These are phyloP conservation scores for Drosophila eohydei DNA, from an alignment of 2,888 invertebrate genomes.

Conservation along the genomic window DNA sequence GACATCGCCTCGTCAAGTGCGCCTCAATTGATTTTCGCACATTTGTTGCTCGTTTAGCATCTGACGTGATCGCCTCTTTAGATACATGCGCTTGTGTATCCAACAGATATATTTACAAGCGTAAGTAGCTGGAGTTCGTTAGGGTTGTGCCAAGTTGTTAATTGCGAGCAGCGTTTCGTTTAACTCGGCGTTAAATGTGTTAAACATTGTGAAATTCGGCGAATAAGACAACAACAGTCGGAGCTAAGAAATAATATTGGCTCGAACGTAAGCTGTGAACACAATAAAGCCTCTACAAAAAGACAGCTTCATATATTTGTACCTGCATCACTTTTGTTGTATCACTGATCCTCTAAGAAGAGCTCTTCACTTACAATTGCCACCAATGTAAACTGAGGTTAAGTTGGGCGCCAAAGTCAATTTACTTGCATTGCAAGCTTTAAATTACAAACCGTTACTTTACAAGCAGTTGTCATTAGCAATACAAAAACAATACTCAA, in stretches of 20 bases:
- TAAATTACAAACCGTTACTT: conserved; percentile 15
- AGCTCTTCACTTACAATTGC: neutral
- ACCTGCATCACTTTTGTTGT: neutral
- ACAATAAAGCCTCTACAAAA: neutral
- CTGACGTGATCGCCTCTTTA: conserved; percentile 69
- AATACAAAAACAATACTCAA: neutral
- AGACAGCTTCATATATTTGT: neutral
- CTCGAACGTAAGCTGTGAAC: neutral
- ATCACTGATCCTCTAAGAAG: neutral
- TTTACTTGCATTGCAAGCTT: conserved; percentile 2
- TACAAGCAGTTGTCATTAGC: conserved; percentile 1
- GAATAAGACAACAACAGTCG: neutral
- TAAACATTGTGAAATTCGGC: conserved; percentile 33
- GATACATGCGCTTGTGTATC: conserved; percentile 39
- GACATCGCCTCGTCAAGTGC: conserved; percentile 21
- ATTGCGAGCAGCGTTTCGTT: conserved; percentile 49
- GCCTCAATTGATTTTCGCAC: conserved; percentile 72
- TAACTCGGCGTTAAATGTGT: conserved; percentile 65
- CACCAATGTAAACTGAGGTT: conserved; percentile 3
- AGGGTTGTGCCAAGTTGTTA: conserved; percentile 43
- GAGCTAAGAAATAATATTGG: neutral
- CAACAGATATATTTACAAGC: conserved; percentile 31
- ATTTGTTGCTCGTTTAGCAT: conserved; percentile 51
- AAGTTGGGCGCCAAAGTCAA: conserved; percentile 3
- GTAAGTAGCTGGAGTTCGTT: conserved; percentile 15